Evolutionary conservation across 2,113 vertebrate species (phyloP), one percentile per base, ranked within the genome.

Genomic region (Australoheros scitulus): DNA sequence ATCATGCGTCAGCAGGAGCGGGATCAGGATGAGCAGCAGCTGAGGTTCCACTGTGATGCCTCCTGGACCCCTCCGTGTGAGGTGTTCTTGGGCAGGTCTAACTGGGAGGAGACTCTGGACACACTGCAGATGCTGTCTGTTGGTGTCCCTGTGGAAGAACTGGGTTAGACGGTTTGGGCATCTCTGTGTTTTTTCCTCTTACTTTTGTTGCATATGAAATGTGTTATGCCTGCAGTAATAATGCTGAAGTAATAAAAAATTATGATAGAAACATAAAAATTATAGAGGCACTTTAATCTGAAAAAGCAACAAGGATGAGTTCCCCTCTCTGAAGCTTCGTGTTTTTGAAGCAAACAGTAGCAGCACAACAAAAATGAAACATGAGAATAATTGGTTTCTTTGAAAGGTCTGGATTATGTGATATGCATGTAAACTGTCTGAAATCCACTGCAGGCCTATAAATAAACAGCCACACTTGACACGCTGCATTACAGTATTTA

Each of bases 331-430:
- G 65, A 70, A 70, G 41, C 15, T 68, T 50, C 50, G 64, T 50
- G 15, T 50, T 15, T 70, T 50, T 18, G 41, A 70, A 7, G 26
- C 10, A 72, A 72, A 72, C 10, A n/a, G 41, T 41, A 26, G 38
- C 65, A 70, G 65, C 24, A 70, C 65, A 50, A 20, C 24, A 50
- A 17, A 20, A 52, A 17, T 6, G 29, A 3, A 70, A 70, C 24
- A 70, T 50, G 24, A 70, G 47, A 6, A 52, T 32, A 72, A 72
- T 70, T 50, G 24, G 52, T 52, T 72, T 17, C 24, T 72, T 52
- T 72, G 43, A 72, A 72, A 72, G 26, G 10, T 52, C 26, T 52
- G 65, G 65, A 72, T 52, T 72, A 72, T 72, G 64, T 72, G 65
- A 72, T 32, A 52, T 72, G 43, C 68, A 72, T 55, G 68, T 52